A percentile compares a stretch with the other conserved stretches of the same genome.
Conservation (phyloP, 2,113 vertebrate species). For the Brachyhypopomus gauderio region DNA sequence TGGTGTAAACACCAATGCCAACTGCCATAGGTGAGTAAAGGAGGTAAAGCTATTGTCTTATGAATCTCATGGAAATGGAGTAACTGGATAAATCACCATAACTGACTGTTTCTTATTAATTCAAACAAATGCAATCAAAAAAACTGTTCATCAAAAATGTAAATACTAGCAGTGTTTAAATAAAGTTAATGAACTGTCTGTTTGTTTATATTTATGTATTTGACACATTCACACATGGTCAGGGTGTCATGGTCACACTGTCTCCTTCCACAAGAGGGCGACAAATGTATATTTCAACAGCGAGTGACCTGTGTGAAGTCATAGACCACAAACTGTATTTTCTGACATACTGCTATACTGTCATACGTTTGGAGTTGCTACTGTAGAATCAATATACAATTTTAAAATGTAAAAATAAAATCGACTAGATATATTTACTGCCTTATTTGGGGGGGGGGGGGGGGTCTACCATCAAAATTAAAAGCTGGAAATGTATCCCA, state of each 20-base stretch:
- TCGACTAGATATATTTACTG: too few species aligned
- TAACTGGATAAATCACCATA: not conserved
- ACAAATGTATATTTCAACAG: not conserved
- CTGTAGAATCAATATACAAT: not conserved
- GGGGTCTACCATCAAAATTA: too few species aligned
- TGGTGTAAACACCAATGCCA: not conserved
- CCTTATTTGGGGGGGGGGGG: too few species aligned
- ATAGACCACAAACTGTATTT: not conserved
- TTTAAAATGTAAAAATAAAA: not conserved
- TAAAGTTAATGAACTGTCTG: not conserved
- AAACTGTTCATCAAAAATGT: too few species aligned
- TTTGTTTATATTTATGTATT: too few species aligned
- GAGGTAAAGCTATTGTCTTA: not conserved
- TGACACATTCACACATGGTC: too few species aligned
- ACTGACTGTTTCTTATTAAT: slow-evolving; percentile 8
- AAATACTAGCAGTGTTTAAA: slow-evolving; percentile 24
- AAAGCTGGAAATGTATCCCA: not conserved
- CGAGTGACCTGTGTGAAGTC: not conserved
- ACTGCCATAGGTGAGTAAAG: not conserved
- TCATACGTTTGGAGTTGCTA: not conserved
- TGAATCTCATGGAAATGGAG: not conserved
- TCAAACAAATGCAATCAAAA: too few species aligned
- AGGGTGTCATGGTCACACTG: too few species aligned
- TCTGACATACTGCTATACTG: not conserved
- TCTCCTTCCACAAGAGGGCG: slow-evolving; percentile 27